phyloP scores from a whole-genome alignment of 2,888 invertebrate genomes.

The Colostygia pectinataria region DNA sequence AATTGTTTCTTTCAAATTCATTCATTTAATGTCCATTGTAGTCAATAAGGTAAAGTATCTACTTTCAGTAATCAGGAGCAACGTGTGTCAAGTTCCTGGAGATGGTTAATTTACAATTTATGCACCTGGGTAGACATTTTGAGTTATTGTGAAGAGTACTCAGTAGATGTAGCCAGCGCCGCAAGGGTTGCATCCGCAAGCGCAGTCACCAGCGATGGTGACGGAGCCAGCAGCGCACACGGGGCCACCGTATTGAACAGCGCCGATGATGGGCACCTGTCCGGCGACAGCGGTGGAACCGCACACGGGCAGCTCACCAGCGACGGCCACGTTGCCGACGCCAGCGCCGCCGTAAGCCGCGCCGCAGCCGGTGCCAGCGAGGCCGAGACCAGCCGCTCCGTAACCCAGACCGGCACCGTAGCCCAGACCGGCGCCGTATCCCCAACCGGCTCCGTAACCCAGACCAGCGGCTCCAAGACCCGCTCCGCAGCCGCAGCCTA shows the following conservation, averaged over 20 bases:
- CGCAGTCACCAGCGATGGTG: conserved; percentile 35
- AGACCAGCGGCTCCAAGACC: conserved; percentile 11
- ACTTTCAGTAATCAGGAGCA: too few relatives aligned
- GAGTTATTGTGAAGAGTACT: background rate
- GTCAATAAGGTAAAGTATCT: too few relatives aligned
- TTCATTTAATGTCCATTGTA: background rate
- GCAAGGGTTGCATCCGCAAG: conserved; percentile 32
- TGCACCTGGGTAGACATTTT: background rate
- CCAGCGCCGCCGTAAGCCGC: conserved; percentile 17
- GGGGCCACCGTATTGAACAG: conserved; percentile 38
- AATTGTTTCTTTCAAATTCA: too few relatives aligned
- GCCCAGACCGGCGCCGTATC: conserved; percentile 6
- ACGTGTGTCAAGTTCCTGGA: too few relatives aligned
- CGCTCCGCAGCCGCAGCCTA: conserved; percentile 12
- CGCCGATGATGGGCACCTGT: conserved; percentile 44
- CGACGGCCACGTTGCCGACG: conserved; percentile 39
- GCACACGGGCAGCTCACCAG: conserved; percentile 43
- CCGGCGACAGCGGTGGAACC: conserved; percentile 41
- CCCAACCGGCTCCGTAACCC: conserved; percentile 5
- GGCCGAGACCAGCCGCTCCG: conserved; percentile 4
- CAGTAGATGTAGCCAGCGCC: background rate
- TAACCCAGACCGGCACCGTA: conserved; percentile 12
- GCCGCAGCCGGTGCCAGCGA: conserved; percentile 11
- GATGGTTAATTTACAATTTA: too few relatives aligned
- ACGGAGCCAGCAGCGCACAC: conserved; percentile 40